Evolutionary conservation across 2,113 vertebrate species (phyloP).

Genomic region (Gallinago jamesoni): DNA sequence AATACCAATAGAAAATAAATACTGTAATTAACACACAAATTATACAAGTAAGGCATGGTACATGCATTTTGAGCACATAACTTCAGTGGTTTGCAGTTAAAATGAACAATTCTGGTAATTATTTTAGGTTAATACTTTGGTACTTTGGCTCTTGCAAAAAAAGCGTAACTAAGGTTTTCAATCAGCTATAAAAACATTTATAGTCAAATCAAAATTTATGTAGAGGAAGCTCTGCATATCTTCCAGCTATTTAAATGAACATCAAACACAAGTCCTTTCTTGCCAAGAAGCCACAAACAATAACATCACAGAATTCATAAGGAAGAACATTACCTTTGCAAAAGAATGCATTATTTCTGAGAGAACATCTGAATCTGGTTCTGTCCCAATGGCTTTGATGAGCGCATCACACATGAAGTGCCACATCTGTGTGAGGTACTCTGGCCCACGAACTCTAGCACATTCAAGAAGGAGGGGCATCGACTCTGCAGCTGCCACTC

Average conservation of each 20-base stretch:
- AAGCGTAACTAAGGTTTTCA: not conserved
- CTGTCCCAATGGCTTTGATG: conserved; percentile 97
- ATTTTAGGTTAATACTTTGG: not conserved
- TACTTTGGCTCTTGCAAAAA: not conserved
- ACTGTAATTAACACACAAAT: not conserved
- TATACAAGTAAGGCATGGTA: not conserved
- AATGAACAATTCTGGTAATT: not conserved
- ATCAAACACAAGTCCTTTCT: rapidly evolving
- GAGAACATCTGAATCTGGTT: conserved; percentile 95
- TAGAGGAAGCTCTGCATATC: not conserved
- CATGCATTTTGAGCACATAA: not conserved
- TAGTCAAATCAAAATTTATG: not conserved
- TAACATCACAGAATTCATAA: rapidly evolving
- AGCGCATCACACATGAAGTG: conserved; percentile 98
- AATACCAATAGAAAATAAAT: not conserved
- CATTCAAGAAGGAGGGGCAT: conserved; percentile 97
- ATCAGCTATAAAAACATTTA: not conserved
- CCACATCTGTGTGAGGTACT: conserved; percentile 99
- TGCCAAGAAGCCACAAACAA: not conserved
- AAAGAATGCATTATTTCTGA: conserved; percentile 99
- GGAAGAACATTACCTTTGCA: conserved; percentile 85
- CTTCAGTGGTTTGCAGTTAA: not conserved
- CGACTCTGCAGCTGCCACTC: conserved; percentile 95
- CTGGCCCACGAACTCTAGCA: conserved; percentile 89
- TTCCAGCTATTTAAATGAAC: not conserved